Conservation (phyloP, 2,113 vertebrate genomes). For the Bubalus kerabau region DNA sequence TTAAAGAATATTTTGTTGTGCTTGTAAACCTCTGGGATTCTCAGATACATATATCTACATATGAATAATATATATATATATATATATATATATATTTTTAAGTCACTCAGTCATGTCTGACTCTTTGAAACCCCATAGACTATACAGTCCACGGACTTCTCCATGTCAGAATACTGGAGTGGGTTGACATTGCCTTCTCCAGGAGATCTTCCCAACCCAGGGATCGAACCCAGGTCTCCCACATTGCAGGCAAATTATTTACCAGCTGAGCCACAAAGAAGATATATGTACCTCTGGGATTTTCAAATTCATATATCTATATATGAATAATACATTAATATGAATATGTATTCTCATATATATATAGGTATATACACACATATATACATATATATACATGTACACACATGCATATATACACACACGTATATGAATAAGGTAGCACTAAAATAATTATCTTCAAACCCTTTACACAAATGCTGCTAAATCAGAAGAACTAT, state of each 20-base stretch:
- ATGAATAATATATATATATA: not conserved
- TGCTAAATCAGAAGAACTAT: not conserved
- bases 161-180: not conserved
- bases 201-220: not conserved
- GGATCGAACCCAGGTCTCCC: not conserved
- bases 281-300: not conserved
- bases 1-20: not conserved
- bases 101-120: not conserved
- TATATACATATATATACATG: not conserved
- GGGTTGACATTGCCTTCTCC: not conserved
- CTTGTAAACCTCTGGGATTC: not conserved
- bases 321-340: not conserved
- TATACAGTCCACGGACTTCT: not conserved
- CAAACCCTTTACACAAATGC: not conserved
- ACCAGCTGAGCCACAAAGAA: not conserved
- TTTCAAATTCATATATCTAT: not conserved
- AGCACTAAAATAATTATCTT: not conserved
- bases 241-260: not conserved
- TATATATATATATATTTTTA: not conserved
- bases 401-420: not conserved
- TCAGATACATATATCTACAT: not conserved
- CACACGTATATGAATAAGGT: not conserved
- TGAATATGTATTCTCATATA: not conserved
- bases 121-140: not conserved
- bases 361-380: not conserved